Evolutionary conservation across 1,140 invertebrate species (phyloP).

Genomic region (Cydia pomonella): DNA sequence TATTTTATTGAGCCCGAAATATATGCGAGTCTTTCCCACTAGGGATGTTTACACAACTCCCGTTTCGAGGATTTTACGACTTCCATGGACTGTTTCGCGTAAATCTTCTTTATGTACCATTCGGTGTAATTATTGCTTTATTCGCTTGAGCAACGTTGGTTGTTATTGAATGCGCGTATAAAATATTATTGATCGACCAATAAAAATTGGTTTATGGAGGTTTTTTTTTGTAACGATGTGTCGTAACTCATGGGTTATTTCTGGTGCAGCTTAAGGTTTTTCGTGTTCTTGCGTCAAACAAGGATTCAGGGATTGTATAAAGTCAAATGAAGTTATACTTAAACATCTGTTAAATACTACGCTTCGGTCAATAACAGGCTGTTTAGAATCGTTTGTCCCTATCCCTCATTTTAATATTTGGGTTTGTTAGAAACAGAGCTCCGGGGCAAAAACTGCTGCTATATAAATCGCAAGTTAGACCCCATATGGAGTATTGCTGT

Average conservation of each 20-base stretch:
- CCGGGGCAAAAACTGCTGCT: no score
- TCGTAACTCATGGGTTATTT: slow-evolving; percentile 53
- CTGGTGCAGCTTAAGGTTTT: slow-evolving; percentile 44
- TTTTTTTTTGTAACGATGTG: slow-evolving; percentile 61
- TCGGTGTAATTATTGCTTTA: slow-evolving; percentile 73
- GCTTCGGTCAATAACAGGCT: no score
- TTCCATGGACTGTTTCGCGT: slow-evolving; percentile 57
- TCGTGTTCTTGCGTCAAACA: slow-evolving; percentile 35
- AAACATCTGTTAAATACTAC: no score
- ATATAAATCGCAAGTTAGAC: no score
- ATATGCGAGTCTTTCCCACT: slow-evolving; percentile 68
- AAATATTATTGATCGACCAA: slow-evolving; percentile 74
- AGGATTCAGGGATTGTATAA: slow-evolving; percentile 39
- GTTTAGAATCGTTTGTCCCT: no score
- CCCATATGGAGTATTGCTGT: no score
- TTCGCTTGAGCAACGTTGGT: slow-evolving; percentile 64
- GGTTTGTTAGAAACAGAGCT: no score
- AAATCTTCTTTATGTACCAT: slow-evolving; percentile 72
- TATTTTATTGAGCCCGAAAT: slow-evolving; percentile 76
- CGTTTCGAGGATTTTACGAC: slow-evolving; percentile 68
- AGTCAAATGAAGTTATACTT: no score
- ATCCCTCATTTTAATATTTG: no score
- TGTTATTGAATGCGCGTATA: slow-evolving; percentile 75
- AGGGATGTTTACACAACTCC: slow-evolving; percentile 71
- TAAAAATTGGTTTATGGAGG: slow-evolving; percentile 72